Conservation (phyloP, 2,888 invertebrate species). For the Andrena hattorfiana region DNA sequence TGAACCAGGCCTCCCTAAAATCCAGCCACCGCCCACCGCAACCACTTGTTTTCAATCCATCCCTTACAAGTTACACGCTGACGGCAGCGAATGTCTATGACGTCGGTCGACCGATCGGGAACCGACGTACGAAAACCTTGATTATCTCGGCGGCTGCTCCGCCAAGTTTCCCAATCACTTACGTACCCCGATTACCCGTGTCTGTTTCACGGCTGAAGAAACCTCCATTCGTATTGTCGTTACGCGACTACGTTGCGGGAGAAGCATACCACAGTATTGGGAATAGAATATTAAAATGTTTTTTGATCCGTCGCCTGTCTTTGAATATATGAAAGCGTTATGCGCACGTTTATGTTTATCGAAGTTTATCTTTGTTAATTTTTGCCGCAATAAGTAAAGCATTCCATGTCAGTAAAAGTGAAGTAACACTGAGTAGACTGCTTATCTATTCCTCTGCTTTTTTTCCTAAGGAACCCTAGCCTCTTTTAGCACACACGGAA, state of each 20-base stretch:
- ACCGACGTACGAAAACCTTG: slow-evolving; percentile 67
- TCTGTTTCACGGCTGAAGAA: slow-evolving; percentile 66
- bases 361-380: too few relatives aligned
- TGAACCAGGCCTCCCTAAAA: not conserved
- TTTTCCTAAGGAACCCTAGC: too few relatives aligned
- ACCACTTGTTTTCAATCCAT: slow-evolving; percentile 55
- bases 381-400: too few relatives aligned
- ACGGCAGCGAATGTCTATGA: slow-evolving; percentile 52
- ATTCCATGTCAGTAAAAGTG: too few relatives aligned
- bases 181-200: slow-evolving; percentile 77
- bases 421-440: too few relatives aligned
- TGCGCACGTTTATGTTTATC: too few relatives aligned
- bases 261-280: not conserved
- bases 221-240: slow-evolving; percentile 48
- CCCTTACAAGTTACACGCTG: slow-evolving; percentile 54
- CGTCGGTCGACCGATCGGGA: slow-evolving; percentile 50
- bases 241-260: slow-evolving; percentile 11
- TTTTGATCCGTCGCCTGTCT: too few relatives aligned
- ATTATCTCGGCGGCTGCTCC: slow-evolving; percentile 76
- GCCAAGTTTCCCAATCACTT: slow-evolving; percentile 78
- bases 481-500: too few relatives aligned
- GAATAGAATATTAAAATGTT: too few relatives aligned
- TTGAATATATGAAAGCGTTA: too few relatives aligned
- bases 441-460: too few relatives aligned
- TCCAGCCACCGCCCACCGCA: slow-evolving; percentile 26